Base-by-base conservation (phyloP, 2,113 vertebrate species). In the Indicator indicator region DNA sequence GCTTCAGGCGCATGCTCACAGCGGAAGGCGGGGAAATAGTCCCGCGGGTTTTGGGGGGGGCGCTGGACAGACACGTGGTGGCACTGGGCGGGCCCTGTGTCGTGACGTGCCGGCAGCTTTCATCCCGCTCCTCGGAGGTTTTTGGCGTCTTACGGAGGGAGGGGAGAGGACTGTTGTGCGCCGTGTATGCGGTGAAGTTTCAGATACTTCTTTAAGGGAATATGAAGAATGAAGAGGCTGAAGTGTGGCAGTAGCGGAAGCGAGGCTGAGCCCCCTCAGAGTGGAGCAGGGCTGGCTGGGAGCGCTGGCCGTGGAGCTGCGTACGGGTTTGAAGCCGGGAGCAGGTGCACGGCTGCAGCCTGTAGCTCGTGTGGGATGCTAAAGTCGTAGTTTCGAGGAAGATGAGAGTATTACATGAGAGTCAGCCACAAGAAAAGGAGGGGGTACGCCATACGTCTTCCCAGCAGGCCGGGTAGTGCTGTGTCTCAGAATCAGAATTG, bases 371-470 rank as follows among this genome's bases (percentile, higher is more conserved):
- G 63, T 28, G 17, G 40, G 38, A 18, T 42, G 63, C 8, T 65
- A 26, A 28, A 64, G 16, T 40, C 36, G 4, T 6, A 7, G 16
- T 17, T 40, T 10, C 32, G 18, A 65, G 19, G 17, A 17, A 33
- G 46, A 5, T 33, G 44, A n/a, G 46, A 24, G 46, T 4, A 11
- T 26, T 11, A 11, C 14, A 15, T 7, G 11, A 36, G 32, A n/a
- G 32, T 12, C 9, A 23, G 12, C 21, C 30, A 12, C 42, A 8
- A n/a, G 42, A 30, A 30, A 24, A 16, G 30, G 20, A 33, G 40
- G 2, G 40, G 2, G 14, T 16, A 19, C 10, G 14, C 24, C 36
- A 16, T 14, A 2, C 0, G 0, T 6, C 11, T 12, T 32, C n/a
- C 38, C 13, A 9, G 40, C 71, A 14, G 8, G 20, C 14, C 19